A percentile compares a stretch with the other conserved stretches of the same genome.
Evolutionary conservation across 2,797 vertebrate species (phyloP).

Genomic region (Numenius phaeopus): DNA sequence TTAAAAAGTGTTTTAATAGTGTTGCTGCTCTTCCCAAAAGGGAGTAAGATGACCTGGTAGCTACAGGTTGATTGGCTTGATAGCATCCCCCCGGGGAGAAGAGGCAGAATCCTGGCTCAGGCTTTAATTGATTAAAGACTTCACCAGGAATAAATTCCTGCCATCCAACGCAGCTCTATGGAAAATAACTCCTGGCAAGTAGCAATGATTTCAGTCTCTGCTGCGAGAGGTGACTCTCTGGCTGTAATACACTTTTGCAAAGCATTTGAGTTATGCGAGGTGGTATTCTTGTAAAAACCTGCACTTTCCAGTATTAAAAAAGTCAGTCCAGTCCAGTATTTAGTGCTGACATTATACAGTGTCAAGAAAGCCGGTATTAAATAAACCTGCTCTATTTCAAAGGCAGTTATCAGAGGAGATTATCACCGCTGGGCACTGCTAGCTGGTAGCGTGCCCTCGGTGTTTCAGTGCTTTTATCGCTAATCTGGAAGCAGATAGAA

Average conservation of each 20-base stretch:
- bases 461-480: background rate
- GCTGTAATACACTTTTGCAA: background rate
- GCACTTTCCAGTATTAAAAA: conserved; percentile 30
- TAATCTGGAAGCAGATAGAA: conserved; percentile 31
- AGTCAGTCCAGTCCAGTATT: conserved; percentile 34
- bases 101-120: background rate
- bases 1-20: conserved; percentile 25
- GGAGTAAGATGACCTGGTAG: conserved; percentile 40
- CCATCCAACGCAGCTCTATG: background rate
- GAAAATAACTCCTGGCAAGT: conserved; percentile 54
- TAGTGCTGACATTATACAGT: conserved; percentile 14
- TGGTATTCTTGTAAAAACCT: conserved; percentile 35
- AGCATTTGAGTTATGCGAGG: conserved; percentile 3
- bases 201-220: background rate
- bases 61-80: conserved; percentile 59
- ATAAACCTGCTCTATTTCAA: conserved; percentile 38
- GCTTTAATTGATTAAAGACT: conserved; percentile 53
- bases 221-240: background rate
- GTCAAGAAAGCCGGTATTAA: conserved; percentile 1
- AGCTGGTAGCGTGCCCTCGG: background rate
- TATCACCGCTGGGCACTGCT: conserved; percentile 33
- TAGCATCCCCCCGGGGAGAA: background rate
- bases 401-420: conserved; percentile 43
- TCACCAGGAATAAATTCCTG: conserved; percentile 36
- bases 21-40: conserved; percentile 24